Percentiles rank a stretch among this genome's conserved stretches.
Conservation (phyloP, 1,140 invertebrate genomes). For the Bicyclus anynana region DNA sequence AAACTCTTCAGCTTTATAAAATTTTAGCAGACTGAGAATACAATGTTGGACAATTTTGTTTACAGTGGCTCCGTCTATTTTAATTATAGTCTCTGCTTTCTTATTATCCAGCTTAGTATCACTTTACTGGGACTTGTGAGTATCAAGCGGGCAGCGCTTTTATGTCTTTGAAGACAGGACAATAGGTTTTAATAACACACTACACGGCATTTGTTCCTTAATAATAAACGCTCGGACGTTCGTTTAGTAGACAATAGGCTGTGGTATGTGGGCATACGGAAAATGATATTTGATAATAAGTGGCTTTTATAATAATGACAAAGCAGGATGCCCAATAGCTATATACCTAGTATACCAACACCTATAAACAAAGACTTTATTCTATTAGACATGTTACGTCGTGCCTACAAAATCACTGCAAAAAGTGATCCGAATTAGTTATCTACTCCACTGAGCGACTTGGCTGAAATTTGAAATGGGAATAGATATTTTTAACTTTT, state of each 20-base stretch:
- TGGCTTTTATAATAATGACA: too few relatives aligned
- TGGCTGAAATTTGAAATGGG: too few relatives aligned
- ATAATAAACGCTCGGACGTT: neutral
- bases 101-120: neutral
- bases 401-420: too few relatives aligned
- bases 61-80: neutral
- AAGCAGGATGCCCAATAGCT: too few relatives aligned
- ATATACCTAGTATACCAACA: too few relatives aligned
- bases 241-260: neutral
- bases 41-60: neutral
- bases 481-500: too few relatives aligned
- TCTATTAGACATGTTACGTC: too few relatives aligned
- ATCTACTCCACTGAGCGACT: too few relatives aligned
- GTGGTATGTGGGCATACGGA: neutral
- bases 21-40: neutral
- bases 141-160: neutral
- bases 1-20: too few relatives aligned
- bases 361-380: too few relatives aligned
- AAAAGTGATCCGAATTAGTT: too few relatives aligned
- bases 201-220: slow-evolving; percentile 1
- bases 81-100: neutral
- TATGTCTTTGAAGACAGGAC: neutral
- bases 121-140: neutral
- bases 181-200: neutral
- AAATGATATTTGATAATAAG: neutral